Evolutionary conservation across 2,797 vertebrate genomes (phyloP).

Genomic region (Diplodus puntazzo): DNA sequence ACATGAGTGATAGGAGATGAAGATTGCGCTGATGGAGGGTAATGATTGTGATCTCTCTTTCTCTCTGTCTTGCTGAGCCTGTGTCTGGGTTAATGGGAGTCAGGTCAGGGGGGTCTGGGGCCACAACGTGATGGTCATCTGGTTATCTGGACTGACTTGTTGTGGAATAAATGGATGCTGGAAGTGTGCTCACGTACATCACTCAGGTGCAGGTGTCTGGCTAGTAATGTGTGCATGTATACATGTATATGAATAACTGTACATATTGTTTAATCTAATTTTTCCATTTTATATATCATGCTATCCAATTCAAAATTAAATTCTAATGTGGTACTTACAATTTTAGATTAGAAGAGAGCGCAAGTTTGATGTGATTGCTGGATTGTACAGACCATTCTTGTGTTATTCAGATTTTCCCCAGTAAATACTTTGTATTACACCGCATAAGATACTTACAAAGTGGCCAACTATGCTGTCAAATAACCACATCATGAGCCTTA

Average conservation of each 20-base stretch:
- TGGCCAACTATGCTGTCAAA: not conserved
- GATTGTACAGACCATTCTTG: not conserved
- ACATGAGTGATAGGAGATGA: slow-evolving; percentile 71
- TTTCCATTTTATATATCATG: too few relatives aligned
- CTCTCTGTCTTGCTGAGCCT: slow-evolving; percentile 49
- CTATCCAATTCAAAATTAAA: too few relatives aligned
- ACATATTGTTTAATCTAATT: too few relatives aligned
- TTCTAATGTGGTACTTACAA: not conserved
- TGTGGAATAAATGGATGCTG: slow-evolving; percentile 47
- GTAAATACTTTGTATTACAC: not conserved
- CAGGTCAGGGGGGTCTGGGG: slow-evolving; percentile 50
- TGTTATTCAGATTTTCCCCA: too few relatives aligned
- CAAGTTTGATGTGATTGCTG: not conserved
- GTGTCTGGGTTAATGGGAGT: slow-evolving; percentile 72
- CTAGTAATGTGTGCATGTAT: not conserved
- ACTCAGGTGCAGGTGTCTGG: slow-evolving; percentile 33
- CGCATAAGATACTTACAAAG: not conserved
- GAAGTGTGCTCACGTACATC: slow-evolving; percentile 40
- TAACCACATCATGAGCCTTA: not conserved
- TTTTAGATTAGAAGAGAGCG: not conserved
- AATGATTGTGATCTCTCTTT: slow-evolving; percentile 73
- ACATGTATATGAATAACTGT: too few relatives aligned
- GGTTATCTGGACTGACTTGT: slow-evolving; percentile 65
- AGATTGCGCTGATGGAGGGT: slow-evolving; percentile 72
- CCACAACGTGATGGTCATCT: slow-evolving; percentile 62